Conservation (phyloP, 2,888 invertebrate genomes). For the Stomorhina lunata region DNA sequence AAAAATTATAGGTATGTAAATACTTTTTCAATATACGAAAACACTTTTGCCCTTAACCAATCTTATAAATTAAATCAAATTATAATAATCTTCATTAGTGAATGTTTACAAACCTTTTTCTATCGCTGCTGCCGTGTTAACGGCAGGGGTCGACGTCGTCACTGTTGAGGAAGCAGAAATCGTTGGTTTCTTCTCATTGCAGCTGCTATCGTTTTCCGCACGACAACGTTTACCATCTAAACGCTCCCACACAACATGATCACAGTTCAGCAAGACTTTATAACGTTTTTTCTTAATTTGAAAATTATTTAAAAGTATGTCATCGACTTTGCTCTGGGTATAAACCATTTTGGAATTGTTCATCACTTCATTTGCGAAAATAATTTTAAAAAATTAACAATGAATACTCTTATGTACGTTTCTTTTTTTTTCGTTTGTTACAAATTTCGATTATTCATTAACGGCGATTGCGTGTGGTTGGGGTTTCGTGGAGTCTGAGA, state of each 20-base stretch:
- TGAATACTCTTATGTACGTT: no score
- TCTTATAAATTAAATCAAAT: neutral
- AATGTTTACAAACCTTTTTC: slow-evolving; percentile 52
- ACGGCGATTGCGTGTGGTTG: slow-evolving; percentile 7
- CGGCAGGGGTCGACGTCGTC: neutral
- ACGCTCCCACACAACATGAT: slow-evolving; percentile 84
- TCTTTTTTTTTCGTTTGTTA: no score
- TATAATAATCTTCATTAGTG: neutral
- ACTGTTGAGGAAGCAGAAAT: neutral
- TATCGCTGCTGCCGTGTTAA: slow-evolving; percentile 25
- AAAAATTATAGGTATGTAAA: no score
- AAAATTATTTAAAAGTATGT: slow-evolving; percentile 82
- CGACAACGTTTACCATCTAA: slow-evolving; percentile 78
- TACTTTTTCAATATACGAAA: neutral
- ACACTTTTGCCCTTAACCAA: neutral
- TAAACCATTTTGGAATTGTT: slow-evolving; percentile 49
- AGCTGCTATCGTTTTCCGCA: neutral
- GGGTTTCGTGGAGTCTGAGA: neutral
- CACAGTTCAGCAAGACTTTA: slow-evolving; percentile 83
- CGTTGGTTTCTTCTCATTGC: slow-evolving; percentile 27
- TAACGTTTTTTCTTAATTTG: slow-evolving; percentile 83
- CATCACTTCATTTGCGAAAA: slow-evolving; percentile 38
- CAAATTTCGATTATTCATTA: slow-evolving; percentile 31
- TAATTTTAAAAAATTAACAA: neutral
- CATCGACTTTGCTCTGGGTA: slow-evolving; percentile 53